Evolutionary conservation across 2,888 invertebrate genomes (phyloP), one percentile per base, ranked within the genome.

Genomic region (Trachelus tabidus): DNA sequence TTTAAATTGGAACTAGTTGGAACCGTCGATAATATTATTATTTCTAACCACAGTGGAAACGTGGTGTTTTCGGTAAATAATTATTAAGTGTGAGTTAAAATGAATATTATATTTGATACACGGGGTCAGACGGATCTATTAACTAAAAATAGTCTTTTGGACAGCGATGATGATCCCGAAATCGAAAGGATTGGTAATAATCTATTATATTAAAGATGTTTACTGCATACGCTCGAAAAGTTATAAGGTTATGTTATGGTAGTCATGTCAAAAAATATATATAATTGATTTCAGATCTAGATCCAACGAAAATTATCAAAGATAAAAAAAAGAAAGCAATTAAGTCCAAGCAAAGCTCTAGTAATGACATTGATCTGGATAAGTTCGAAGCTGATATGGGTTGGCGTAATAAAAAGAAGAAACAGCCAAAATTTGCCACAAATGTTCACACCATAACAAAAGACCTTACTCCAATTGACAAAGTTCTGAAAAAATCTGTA

Each of bases 21-120:
- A 23, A 56, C 40, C 9, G 9, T 56, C 9, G 23, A 23, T 56
- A 56, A 56, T 23, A 56, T 56, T 6, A 56, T 2, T 56, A 23
- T 56, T 56, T 56, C 56, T 56, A 23, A 23, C 56, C 9, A 23
- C 1, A 56, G 56, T 56, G 23, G 23, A 56, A 23, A 56, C 56
- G 56, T 56, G 23, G 23, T 23, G 23, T 56, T 9, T 56, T 56
- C 23, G 9, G 9, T 56, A 56, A 56, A 56, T 56, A 56, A 23
- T 23, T 15, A 23, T 23, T 15, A 23, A 56, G 35, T 12, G 12
- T 35, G 35, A 23, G 1, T 15, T 56, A 34, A 71, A 79, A 94
- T 94, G 94, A 92, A 93, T 90, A 94, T 94, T 85, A 92, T 94
- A 78, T 92, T 94, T 80, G 94, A 94, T 86, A 94, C 93, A 30